Conservation (phyloP, 2,888 invertebrate genomes). For the Physocephala rufipes region DNA sequence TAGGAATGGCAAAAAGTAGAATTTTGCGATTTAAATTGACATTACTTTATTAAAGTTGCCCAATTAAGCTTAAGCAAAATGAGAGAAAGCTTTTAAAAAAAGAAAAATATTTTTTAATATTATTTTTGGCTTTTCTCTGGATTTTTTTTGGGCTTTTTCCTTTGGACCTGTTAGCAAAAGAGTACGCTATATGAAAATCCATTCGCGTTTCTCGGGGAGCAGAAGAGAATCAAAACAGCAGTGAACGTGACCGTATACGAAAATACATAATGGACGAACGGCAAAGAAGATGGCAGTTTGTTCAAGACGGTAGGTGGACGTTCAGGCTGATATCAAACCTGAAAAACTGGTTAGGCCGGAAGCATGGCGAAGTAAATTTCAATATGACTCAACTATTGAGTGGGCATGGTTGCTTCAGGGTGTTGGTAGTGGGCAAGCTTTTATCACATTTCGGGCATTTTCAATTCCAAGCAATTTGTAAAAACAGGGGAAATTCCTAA, state of each 20-base stretch:
- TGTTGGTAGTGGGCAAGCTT: too few species aligned
- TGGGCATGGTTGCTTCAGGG: not conserved
- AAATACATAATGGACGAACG: not conserved
- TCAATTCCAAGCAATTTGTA: too few species aligned
- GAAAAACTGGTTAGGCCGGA: not conserved
- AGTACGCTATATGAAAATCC: not conserved
- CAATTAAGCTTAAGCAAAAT: too few species aligned
- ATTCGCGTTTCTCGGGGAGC: too few species aligned
- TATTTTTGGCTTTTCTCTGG: too few species aligned
- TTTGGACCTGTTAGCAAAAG: not conserved
- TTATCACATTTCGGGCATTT: too few species aligned
- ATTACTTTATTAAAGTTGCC: too few species aligned
- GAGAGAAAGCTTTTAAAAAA: too few species aligned
- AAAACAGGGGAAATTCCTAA: too few species aligned
- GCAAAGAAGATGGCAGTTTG: not conserved
- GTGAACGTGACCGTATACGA: not conserved
- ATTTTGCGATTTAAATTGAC: too few species aligned
- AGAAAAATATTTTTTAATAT: too few species aligned
- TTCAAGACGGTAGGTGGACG: not conserved
- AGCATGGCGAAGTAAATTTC: not conserved
- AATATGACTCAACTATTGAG: not conserved
- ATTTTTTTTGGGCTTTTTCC: not conserved
- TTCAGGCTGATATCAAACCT: not conserved
- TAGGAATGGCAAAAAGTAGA: too few species aligned
- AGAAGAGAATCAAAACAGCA: not conserved